phyloP scores from a whole-genome alignment of 2,797 vertebrate genomes.

The Halcyon leucocephala region DNA sequence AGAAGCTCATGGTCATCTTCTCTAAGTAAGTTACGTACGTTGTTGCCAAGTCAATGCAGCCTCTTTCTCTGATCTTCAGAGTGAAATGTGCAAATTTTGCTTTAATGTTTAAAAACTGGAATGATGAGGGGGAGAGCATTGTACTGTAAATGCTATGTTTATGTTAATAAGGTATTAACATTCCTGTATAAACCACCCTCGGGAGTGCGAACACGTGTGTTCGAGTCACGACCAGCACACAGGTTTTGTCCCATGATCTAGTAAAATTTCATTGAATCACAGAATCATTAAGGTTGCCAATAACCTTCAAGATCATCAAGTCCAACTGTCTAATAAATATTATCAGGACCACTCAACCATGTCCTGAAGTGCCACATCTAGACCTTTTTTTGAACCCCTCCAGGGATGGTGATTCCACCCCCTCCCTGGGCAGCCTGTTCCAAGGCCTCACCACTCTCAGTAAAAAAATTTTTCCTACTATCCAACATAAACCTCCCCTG shows the following conservation, averaged over 20 bases:
- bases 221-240: neutral
- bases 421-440: too few relatives aligned
- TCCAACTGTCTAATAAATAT: too few relatives aligned
- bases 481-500: too few relatives aligned
- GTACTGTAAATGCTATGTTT: neutral
- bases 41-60: neutral
- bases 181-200: neutral
- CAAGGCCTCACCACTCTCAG: too few relatives aligned
- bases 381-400: too few relatives aligned
- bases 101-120: neutral
- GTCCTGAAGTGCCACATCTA: too few relatives aligned
- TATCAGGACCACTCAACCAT: too few relatives aligned
- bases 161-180: neutral
- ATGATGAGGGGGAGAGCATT: neutral
- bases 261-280: neutral
- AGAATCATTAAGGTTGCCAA: too few relatives aligned
- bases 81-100: neutral
- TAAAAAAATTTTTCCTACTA: too few relatives aligned
- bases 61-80: neutral
- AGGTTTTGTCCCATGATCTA: too few relatives aligned
- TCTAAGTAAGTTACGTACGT: conserved; percentile 83
- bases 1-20: conserved; percentile 93
- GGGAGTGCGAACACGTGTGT: neutral
- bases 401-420: too few relatives aligned
- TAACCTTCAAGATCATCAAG: too few relatives aligned